Evolutionary conservation across 1,140 invertebrate species (phyloP), one percentile per base, ranked within the genome.

Genomic region (Drosophila navojoa): DNA sequence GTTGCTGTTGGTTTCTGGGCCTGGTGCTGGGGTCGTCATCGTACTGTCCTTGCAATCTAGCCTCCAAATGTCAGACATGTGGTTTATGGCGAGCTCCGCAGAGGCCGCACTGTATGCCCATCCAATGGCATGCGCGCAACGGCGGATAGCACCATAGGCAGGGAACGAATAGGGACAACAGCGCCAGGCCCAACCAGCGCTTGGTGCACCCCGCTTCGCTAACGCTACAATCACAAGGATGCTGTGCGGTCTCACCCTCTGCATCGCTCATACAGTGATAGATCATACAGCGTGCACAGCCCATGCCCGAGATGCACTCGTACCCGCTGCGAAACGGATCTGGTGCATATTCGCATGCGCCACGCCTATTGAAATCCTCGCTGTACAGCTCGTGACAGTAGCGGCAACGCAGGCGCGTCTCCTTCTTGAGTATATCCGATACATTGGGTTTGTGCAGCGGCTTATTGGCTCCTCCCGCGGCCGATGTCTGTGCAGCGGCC

Each of bases 91-190:
- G 94, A 1, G 96, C 96, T n/a, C 97, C 97, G 76, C 97, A 97
- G 27, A 97, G 90, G 19, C 95, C 95, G 82, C 96, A 97, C 5
- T 94, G 93, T 61, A 96, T 94, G 49, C 96, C 96, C 78, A 96
- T 96, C 93, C 94, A 94, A 93, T 98, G 97, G 85, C 96, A 96
- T 69, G 96, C 95, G 72, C 95, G 95, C 19, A 98, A 94, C 42
- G 97, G 97, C 79, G 96, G 95, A 93, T 98, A 98, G 93, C 97
- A 97, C 95, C 97, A 98, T 64, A 99, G 94, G 93, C 98, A 98
- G 63, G 98, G 98, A 84, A 98, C 95, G 79, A 98, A 93, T 59
- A 98, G 92, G 42, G 97, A 97, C 42, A 98, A 94, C 62, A 98
- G 93, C 13, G 96, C 95, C 77, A 98, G 93, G 67, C 96, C 96